Percentiles rank a stretch among this genome's conserved stretches.
Evolutionary conservation across 2,113 vertebrate species (phyloP).

Genomic region (Hucho hucho): DNA sequence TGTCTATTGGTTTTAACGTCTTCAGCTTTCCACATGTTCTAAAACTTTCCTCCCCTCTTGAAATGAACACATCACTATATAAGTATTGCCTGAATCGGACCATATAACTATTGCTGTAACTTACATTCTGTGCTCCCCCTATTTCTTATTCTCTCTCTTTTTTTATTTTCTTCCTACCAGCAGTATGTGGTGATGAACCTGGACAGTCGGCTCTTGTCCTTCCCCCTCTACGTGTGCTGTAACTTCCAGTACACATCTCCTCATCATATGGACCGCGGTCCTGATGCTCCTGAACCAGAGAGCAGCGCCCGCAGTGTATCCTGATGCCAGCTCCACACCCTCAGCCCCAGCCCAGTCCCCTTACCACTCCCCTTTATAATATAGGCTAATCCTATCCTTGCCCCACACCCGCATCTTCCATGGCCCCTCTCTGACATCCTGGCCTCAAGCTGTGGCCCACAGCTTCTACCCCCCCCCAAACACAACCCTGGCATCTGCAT

Average conservation of each 20-base stretch:
- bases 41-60: not conserved
- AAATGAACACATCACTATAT: not conserved
- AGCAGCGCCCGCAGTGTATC: conserved; percentile 55
- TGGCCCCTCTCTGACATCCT: not conserved
- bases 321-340: conserved; percentile 45
- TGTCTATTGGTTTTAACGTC: conserved; percentile 68
- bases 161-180: conserved; percentile 60
- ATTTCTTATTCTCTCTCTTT: not conserved
- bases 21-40: too few species aligned
- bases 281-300: conserved; percentile 57
- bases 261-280: conserved; percentile 74
- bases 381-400: too few species aligned
- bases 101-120: not conserved
- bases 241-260: conserved; percentile 94
- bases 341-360: too few species aligned
- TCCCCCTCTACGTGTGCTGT: conserved; percentile 95
- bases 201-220: conserved; percentile 89
- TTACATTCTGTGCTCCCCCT: not conserved
- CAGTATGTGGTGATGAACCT: conserved; percentile 96
- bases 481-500: conserved; percentile 40
- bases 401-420: not conserved
- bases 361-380: too few species aligned
- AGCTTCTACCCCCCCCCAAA: not conserved
- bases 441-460: not conserved
- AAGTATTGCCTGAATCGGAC: not conserved